Evolutionary conservation across 2,113 vertebrate species (phyloP).

Genomic region (Himantopus leucocephalus): DNA sequence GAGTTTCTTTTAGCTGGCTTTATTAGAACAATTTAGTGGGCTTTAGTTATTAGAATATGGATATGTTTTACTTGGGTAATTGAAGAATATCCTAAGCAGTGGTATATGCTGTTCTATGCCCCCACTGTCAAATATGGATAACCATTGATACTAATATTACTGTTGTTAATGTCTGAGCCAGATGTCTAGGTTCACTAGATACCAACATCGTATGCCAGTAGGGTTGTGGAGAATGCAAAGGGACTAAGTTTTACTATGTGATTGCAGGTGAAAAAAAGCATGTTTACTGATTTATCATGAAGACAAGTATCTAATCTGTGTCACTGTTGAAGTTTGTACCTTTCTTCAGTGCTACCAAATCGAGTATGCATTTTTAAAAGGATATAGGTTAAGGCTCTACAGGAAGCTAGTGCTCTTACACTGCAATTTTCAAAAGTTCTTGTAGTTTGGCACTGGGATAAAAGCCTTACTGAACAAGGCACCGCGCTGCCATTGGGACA

Average conservation of each 20-base stretch:
- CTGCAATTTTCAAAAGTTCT: neutral
- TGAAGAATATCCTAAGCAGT: neutral
- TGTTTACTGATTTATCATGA: neutral
- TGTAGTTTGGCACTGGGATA: neutral
- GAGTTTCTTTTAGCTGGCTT: neutral
- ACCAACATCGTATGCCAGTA: rapidly evolving
- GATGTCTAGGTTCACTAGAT: neutral
- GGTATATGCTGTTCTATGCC: neutral
- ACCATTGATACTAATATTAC: neutral
- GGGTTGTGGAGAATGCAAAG: neutral
- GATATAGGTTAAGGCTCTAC: neutral
- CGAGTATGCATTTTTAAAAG: neutral
- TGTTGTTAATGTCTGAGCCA: neutral
- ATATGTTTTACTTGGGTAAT: neutral
- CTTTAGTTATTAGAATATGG: neutral
- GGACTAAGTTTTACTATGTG: neutral
- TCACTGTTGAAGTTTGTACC: neutral
- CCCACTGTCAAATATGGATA: neutral
- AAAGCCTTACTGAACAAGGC: neutral
- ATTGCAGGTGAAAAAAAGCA: neutral
- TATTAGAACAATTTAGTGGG: neutral
- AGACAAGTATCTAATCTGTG: neutral
- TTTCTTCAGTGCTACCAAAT: neutral
- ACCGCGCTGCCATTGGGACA: neutral
- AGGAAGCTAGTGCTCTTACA: neutral